These are phyloP conservation scores for Trichogramma pretiosum DNA, from an alignment of 1,140 invertebrate genomes.

Conservation along the genomic window DNA sequence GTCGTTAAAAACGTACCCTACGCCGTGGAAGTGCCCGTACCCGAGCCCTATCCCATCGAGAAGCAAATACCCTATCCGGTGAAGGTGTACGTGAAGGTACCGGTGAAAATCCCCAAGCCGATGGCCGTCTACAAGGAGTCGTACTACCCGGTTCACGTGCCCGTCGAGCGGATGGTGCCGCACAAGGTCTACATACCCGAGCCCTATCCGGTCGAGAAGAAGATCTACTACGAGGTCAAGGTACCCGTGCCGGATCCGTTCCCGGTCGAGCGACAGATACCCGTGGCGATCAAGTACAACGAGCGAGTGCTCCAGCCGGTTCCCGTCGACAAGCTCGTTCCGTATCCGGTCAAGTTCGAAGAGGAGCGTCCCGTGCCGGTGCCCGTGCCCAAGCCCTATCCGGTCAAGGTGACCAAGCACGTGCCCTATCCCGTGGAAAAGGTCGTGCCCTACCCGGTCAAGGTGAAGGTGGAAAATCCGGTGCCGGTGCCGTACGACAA, in stretches of 20 bases:
- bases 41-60: slow-evolving; percentile 48
- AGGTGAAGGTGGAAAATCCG: slow-evolving; percentile 46
- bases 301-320: slow-evolving; percentile 52
- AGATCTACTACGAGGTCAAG: slow-evolving; percentile 54
- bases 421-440: slow-evolving; percentile 51
- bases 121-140: slow-evolving; percentile 38
- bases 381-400: slow-evolving; percentile 41
- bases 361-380: slow-evolving; percentile 53
- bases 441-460: slow-evolving; percentile 51
- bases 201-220: slow-evolving; percentile 56
- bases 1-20: slow-evolving; percentile 38
- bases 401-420: slow-evolving; percentile 45
- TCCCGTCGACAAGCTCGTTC: slow-evolving; percentile 46
- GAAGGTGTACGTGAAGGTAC: slow-evolving; percentile 37
- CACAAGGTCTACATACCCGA: slow-evolving; percentile 57
- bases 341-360: slow-evolving; percentile 45
- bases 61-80: slow-evolving; percentile 38
- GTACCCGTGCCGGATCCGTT: slow-evolving; percentile 55
- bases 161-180: slow-evolving; percentile 52
- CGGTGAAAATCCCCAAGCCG: slow-evolving; percentile 39
- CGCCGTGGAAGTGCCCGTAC: slow-evolving; percentile 52
- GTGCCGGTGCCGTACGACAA: slow-evolving; percentile 34
- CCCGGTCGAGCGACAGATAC: slow-evolving; percentile 52
- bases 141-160: slow-evolving; percentile 38
- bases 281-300: slow-evolving; percentile 49